A percentile compares a stretch with the other conserved stretches of the same genome.
phyloP scores from a whole-genome alignment of 2,797 vertebrate species.

The Acipenser oxyrinchus region DNA sequence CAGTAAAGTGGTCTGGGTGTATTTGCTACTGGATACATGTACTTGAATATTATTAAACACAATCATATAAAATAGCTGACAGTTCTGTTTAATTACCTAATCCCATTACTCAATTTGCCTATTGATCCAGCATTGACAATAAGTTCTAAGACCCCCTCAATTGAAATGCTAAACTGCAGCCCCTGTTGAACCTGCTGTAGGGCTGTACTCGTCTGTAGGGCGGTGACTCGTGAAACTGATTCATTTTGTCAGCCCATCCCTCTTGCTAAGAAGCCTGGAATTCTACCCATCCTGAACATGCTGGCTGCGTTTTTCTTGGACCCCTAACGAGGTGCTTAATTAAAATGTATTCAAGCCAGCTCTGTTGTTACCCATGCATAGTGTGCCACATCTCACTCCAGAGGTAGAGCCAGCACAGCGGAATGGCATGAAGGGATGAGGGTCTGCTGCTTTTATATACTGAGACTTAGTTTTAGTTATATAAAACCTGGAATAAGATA shows the following conservation, averaged over 20 bases:
- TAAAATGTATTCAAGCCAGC: constrained; percentile 43
- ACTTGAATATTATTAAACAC: too few species aligned
- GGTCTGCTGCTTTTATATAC: background rate
- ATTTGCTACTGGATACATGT: too few species aligned
- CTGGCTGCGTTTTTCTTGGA: constrained; percentile 39
- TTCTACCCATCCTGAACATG: constrained; percentile 37
- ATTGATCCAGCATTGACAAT: constrained; percentile 1
- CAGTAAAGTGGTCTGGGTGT: too few species aligned
- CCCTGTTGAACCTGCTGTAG: too few species aligned
- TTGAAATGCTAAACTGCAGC: too few species aligned
- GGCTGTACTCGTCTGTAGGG: too few species aligned
- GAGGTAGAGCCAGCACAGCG: background rate
- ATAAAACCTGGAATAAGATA: too few species aligned
- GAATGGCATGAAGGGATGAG: constrained; percentile 1
- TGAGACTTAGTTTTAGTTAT: too few species aligned
- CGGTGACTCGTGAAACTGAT: too few species aligned
- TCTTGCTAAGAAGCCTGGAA: constrained; percentile 35
- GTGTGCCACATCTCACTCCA: background rate
- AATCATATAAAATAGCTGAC: constrained; percentile 4
- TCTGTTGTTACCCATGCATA: constrained; percentile 21
- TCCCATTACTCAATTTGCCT: background rate
- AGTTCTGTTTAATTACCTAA: constrained; percentile 5
- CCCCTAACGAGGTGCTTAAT: constrained; percentile 55
- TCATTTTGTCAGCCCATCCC: constrained; percentile 31
- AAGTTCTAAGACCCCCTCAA: too few species aligned